Base-by-base conservation (phyloP, 2,797 vertebrate species). In the Erethizon dorsatum region DNA sequence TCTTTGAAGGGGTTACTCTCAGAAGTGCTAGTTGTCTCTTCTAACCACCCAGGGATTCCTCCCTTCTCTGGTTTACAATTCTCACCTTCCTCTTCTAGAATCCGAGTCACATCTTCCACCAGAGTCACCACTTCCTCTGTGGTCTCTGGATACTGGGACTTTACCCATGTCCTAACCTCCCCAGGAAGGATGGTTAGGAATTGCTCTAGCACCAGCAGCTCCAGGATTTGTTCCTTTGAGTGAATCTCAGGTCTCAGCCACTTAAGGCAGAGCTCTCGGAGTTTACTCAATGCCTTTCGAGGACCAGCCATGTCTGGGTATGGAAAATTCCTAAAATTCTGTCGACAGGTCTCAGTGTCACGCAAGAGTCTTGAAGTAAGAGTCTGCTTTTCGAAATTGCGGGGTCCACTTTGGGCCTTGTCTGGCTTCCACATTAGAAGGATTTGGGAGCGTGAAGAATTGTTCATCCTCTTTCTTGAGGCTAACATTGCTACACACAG, bases 21-120 rank as follows among this genome's bases (percentile, higher is more conserved):
- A 73, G 57, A 57, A 33, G 14, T 26, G 37, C 73, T 41, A 20
- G n/a, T 4, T 69, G 10, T 41, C 56, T 67, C 69, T 85, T 82
- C 45, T 73, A 73, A 89, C 87, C 63, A 78, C 69, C 84, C 84
- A 83, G 78, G 33, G 87, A 63, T 77, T 86, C 83, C 31, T 78
- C 20, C 88, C 78, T 67, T 63, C n/a, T 82, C 17, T 89, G 67
- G 26, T 75, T 54, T 79, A 33, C 9, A 90, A 69, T 33, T 80
- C 97, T 98, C 77, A 98, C 98, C 98, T 97, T 97, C 97, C n/a
- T 98, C 98, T 92, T 98, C 95, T 71, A 98, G 98, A 92, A 98
- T 95, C 56, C 97, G 88, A 63, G 83, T 95, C 93, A 98, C 91
- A 73, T 97, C 97, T 87, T 98, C 98, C 82, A 98, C 97, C 90